phyloP scores from a whole-genome alignment of 1,140 invertebrate genomes.

The Drosophila auraria region DNA sequence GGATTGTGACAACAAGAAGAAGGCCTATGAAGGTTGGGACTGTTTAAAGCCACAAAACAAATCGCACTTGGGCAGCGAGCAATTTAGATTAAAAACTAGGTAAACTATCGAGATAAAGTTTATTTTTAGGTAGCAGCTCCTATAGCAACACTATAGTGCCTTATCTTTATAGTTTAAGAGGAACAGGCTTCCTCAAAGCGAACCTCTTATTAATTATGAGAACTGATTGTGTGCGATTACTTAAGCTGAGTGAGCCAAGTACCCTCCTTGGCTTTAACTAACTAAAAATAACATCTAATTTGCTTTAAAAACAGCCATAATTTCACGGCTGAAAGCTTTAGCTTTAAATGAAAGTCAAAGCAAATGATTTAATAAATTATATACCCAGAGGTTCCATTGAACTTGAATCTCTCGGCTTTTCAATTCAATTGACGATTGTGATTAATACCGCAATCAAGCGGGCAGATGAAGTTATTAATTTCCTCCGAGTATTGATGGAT shows the following conservation, averaged over 20 bases:
- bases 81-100: conserved; percentile 44
- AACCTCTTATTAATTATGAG: conserved; percentile 54
- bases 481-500: conserved; percentile 39
- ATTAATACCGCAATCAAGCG: conserved; percentile 47
- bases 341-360: conserved; percentile 22
- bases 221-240: conserved; percentile 49
- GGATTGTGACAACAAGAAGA: conserved; percentile 36
- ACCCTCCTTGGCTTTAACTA: neutral
- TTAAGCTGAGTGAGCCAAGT: conserved; percentile 16
- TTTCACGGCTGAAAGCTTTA: conserved; percentile 1
- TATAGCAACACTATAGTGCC: neutral
- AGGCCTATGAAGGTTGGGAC: conserved; percentile 32
- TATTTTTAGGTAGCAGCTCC: conserved; percentile 44
- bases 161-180: conserved; percentile 46
- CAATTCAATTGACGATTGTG: conserved; percentile 43
- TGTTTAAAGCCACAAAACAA: neutral
- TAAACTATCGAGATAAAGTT: conserved; percentile 31
- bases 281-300: conserved; percentile 14
- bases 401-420: conserved; percentile 49
- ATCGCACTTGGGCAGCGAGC: conserved; percentile 3
- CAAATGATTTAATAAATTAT: conserved; percentile 41
- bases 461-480: conserved; percentile 59
- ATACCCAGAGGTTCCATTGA: conserved; percentile 51
- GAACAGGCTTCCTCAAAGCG: conserved; percentile 18
- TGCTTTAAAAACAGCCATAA: neutral